These are phyloP conservation scores for Hippopotamus amphibius DNA, from an alignment of 2,113 vertebrate species.

Conservation along the genomic window DNA sequence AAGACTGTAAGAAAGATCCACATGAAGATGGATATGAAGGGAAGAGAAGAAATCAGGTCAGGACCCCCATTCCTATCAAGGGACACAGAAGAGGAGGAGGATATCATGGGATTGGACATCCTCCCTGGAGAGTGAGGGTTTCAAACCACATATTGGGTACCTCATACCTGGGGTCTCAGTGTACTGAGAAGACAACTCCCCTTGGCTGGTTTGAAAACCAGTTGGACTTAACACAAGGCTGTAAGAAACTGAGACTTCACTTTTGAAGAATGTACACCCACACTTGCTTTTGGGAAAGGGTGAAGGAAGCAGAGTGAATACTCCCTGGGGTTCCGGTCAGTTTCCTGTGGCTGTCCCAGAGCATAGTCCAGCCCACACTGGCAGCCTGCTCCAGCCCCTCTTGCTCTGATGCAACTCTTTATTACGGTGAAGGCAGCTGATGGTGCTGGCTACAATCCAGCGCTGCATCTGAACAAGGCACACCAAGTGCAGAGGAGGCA, in stretches of 20 bases:
- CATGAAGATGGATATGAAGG: neutral
- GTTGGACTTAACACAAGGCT: fast-evolving
- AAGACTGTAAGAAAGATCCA: neutral
- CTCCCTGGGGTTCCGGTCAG: neutral
- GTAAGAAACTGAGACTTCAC: neutral
- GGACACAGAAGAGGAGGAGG: no score
- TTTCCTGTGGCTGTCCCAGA: neutral
- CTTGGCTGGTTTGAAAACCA: neutral
- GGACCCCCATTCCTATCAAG: no score
- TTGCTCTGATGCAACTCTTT: no score
- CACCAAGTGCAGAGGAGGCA: no score
- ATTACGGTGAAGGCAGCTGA: no score
- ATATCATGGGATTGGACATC: no score
- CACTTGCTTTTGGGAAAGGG: neutral
- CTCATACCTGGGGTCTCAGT: neutral
- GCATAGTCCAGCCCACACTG: no score
- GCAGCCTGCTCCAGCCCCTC: no score
- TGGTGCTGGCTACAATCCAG: no score
- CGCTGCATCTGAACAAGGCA: no score
- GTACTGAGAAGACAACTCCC: neutral
- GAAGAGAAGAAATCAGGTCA: neutral
- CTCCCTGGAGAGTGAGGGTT: no score
- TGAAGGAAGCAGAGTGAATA: neutral
- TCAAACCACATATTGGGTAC: neutral
- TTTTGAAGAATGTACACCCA: neutral